Evolutionary conservation across 2,888 invertebrate genomes (phyloP), one percentile per base, ranked within the genome.

Genomic region (Lasioglossum morio): DNA sequence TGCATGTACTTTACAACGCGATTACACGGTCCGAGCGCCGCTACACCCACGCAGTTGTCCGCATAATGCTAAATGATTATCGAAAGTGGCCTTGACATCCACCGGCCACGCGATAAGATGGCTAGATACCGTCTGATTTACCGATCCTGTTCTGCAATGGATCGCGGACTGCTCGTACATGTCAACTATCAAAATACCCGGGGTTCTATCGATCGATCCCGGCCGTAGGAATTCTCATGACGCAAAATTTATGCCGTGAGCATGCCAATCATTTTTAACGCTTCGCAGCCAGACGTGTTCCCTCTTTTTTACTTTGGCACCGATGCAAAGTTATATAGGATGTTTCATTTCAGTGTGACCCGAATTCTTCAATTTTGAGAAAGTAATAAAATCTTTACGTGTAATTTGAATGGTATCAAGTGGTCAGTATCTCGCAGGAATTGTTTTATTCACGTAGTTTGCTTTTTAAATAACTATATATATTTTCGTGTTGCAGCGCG

Each of bases 71-170:
- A 85, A 90, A 91, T 83, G 88, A 92, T 92, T 89, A 91, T 87
- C 85, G 85, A 88, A 86, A 79, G 66, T 82, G 88, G 86, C 92
- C 92, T 92, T 92, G 92, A 89, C 90, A 92, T 80, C 88, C 86
- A 19, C 79, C 43, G 48, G 63, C 40, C 23, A 84, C 84, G 90
- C 91, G 90, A 91, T 90, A 87, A 89, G 82, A 72, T 48, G 34
- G 63, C 40, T 75, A 30, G 90, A 72, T 77, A 79, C 57, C 77
- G 74, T 46, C 30, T 79, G 79, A 85, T 88, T 81, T 37, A 82
- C 40, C 69, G 70, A 69, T 70, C 27, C 63, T 16, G 23, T 34
- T 37, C 12, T 30, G 23, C 43, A 53, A 16, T 23, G 60, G 23
- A 70, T 46, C 40, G 70, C 53, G 8, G 37, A 48, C 48, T 48